Conservation (phyloP, 2,888 invertebrate species). For the Xanthia togata region DNA sequence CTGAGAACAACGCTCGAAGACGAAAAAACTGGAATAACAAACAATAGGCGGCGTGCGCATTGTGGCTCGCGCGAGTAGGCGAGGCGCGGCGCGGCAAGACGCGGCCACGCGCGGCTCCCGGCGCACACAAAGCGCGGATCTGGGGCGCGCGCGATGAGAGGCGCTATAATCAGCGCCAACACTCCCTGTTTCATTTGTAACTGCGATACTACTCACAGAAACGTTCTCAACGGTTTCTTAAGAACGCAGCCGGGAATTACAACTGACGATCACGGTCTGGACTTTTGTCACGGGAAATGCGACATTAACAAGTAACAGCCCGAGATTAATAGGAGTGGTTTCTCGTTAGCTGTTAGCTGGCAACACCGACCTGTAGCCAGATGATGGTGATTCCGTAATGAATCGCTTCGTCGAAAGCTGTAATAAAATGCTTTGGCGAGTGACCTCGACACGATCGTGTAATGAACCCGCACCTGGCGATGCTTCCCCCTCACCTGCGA, state of each 20-base stretch:
- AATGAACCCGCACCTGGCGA: constrained; percentile 16
- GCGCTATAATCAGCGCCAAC: constrained; percentile 61
- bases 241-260: constrained; percentile 24
- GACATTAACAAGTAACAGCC: constrained; percentile 3
- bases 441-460: constrained; percentile 21
- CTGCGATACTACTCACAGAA: constrained; percentile 25
- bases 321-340: constrained; percentile 34
- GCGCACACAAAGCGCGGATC: constrained; percentile 45
- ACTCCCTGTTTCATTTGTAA: constrained; percentile 55
- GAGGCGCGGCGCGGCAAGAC: neutral
- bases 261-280: constrained; percentile 21
- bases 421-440: constrained; percentile 21
- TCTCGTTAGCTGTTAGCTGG: constrained; percentile 30
- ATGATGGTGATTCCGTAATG: constrained; percentile 21
- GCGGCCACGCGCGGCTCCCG: constrained; percentile 1
- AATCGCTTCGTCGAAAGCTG: constrained; percentile 8
- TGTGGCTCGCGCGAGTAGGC: constrained; percentile 53
- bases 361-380: constrained; percentile 1
- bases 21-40: constrained; percentile 68
- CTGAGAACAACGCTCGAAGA: constrained; percentile 43
- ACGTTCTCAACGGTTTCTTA: constrained; percentile 27
- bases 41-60: constrained; percentile 66
- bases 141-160: constrained; percentile 60
- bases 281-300: constrained; percentile 33
- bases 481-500: neutral